phyloP scores from a whole-genome alignment of 1,140 invertebrate species.

The Heliconius hermathena region DNA sequence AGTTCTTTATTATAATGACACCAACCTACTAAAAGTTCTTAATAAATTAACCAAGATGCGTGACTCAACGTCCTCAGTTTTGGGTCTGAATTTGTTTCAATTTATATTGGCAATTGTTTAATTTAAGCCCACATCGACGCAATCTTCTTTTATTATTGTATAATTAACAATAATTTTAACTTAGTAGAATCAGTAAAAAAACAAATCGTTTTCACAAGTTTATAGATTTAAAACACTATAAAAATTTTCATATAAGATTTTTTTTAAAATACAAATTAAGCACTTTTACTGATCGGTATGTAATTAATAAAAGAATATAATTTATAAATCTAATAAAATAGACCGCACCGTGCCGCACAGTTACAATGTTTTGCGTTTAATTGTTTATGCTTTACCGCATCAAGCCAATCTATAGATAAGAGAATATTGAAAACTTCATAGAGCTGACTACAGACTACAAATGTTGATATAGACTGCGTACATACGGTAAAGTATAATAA shows the following conservation, averaged over 20 bases:
- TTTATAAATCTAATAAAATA: not conserved
- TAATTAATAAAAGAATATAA: not conserved
- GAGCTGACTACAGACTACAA: not conserved
- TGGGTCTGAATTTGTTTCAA: constrained; percentile 2
- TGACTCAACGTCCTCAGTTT: constrained; percentile 3
- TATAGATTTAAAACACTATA: not conserved
- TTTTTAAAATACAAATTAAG: not conserved
- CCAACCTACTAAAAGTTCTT: not conserved
- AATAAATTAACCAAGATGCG: constrained; percentile 6
- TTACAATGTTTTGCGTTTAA: constrained; percentile 1
- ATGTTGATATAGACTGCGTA: not conserved
- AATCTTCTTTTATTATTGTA: not conserved
- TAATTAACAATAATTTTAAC: not conserved
- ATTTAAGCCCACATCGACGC: not conserved
- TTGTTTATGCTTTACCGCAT: constrained; percentile 6
- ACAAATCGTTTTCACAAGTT: not conserved
- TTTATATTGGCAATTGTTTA: constrained; percentile 1
- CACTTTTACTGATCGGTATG: not conserved
- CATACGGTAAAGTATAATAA: not conserved
- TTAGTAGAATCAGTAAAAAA: not conserved
- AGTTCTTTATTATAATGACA: constrained; percentile 20
- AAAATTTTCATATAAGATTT: not conserved
- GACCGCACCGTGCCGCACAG: not conserved
- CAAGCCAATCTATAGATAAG: constrained; percentile 10
- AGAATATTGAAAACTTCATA: not conserved